Evolutionary conservation across 2,113 vertebrate genomes (phyloP).

Genomic region (Phrynosoma platyrhinos): DNA sequence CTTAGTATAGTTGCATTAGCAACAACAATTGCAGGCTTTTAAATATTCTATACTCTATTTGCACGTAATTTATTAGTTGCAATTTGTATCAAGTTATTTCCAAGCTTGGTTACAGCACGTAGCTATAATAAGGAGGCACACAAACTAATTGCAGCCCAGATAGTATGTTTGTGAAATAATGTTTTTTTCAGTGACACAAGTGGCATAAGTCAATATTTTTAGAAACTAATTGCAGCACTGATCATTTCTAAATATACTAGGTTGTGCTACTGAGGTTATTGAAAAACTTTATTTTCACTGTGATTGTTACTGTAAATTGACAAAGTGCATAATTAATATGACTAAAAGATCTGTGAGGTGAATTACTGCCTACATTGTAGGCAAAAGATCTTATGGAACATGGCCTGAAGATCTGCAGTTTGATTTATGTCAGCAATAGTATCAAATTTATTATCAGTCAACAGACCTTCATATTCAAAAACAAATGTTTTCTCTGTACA

Average conservation of each 20-base stretch:
- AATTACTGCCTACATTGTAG: not conserved
- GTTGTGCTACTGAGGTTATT: not conserved
- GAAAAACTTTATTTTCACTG: not conserved
- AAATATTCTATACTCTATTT: too few species aligned
- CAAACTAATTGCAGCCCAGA: too few species aligned
- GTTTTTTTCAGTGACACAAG: too few species aligned
- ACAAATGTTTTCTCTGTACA: not conserved
- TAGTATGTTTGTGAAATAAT: too few species aligned
- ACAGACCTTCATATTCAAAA: not conserved
- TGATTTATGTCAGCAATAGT: not conserved
- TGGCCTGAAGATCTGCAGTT: not conserved
- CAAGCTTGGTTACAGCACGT: too few species aligned
- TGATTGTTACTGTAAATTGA: not conserved
- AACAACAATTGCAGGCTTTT: too few species aligned
- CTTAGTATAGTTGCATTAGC: too few species aligned
- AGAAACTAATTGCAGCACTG: not conserved
- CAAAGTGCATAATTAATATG: not conserved
- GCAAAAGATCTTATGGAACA: not conserved
- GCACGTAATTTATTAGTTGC: not conserved
- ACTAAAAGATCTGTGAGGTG: not conserved
- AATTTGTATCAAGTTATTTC: too few species aligned
- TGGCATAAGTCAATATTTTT: not conserved
- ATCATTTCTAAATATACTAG: not conserved
- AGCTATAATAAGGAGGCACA: too few species aligned
- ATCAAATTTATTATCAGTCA: not conserved